phyloP scores from a whole-genome alignment of 1,140 invertebrate genomes.

The Bombus haemorrhoidalis region DNA sequence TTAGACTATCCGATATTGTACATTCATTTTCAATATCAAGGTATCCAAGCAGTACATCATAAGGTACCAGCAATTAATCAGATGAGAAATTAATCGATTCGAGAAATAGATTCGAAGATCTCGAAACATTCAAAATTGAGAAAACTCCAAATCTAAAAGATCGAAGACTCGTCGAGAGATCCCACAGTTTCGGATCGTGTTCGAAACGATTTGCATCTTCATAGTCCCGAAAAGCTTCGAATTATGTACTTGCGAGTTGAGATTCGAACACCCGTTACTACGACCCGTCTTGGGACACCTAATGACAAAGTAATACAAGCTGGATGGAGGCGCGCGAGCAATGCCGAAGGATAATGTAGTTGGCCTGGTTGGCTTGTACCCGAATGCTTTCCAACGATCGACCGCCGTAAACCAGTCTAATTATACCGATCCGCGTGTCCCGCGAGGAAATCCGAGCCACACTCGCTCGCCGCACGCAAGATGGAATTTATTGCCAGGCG shows the following conservation, averaged over 20 bases:
- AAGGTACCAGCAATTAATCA: no score
- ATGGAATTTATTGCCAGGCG: constrained; percentile 39
- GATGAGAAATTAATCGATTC: no score
- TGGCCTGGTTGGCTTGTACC: constrained; percentile 35
- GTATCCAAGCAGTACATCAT: no score
- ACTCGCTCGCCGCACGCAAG: constrained; percentile 42
- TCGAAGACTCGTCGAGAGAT: no score
- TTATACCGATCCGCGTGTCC: constrained; percentile 53
- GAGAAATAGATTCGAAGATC: no score
- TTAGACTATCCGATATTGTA: no score
- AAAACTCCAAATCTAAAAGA: no score
- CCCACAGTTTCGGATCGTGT: no score
- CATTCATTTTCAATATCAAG: no score
- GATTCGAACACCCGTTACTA: not conserved
- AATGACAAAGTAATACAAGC: constrained; percentile 58
- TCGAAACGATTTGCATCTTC: no score
- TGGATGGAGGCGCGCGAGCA: constrained; percentile 8
- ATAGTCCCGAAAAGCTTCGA: not conserved
- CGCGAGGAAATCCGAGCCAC: constrained; percentile 47
- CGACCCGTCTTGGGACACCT: constrained; percentile 43
- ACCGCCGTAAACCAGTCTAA: constrained; percentile 54
- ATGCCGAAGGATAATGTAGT: constrained; percentile 44
- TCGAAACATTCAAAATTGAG: no score
- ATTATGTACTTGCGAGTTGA: not conserved
- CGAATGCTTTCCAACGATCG: constrained; percentile 42